Percentiles rank a stretch among this genome's conserved stretches.
phyloP scores from a whole-genome alignment of 2,888 invertebrate genomes.

The Ectemnius continuus region DNA sequence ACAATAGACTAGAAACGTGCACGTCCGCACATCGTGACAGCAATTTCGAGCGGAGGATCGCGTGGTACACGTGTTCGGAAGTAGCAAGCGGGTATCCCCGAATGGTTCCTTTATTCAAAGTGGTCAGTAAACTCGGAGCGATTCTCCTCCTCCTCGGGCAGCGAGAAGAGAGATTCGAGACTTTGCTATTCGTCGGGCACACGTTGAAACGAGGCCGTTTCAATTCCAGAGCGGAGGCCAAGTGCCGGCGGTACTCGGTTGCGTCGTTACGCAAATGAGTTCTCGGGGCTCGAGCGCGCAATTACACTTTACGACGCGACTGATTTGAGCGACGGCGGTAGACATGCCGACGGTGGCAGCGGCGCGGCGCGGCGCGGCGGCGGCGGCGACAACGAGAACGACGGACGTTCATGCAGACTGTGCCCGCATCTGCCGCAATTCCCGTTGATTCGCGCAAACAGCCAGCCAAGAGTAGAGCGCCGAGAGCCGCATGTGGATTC shows the following conservation, averaged over 20 bases:
- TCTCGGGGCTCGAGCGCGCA: conserved; percentile 23
- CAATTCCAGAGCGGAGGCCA: neutral
- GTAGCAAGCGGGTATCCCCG: too few species aligned
- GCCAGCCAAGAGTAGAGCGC: conserved; percentile 1
- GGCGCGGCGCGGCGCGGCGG: too few species aligned
- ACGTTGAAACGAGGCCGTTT: neutral
- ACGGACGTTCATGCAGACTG: too few species aligned
- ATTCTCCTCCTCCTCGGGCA: neutral
- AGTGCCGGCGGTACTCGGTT: conserved; percentile 5
- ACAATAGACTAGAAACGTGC: too few species aligned
- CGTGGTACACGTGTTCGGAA: too few species aligned
- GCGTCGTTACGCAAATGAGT: conserved; percentile 39
- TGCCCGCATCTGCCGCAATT: conserved; percentile 28
- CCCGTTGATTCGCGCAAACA: conserved; percentile 21
- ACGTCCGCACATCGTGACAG: too few species aligned
- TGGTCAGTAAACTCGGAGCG: too few species aligned
- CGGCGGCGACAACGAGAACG: too few species aligned
- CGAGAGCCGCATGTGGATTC: conserved; percentile 1
- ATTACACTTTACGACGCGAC: conserved; percentile 26
- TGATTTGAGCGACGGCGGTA: conserved; percentile 17
- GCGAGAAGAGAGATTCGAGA: neutral
- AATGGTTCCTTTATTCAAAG: too few species aligned
- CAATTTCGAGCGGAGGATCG: too few species aligned
- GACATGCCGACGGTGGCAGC: too few species aligned
- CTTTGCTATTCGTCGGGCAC: neutral